Conservation (phyloP, 2,113 vertebrate species). For the Sula dactylatra region DNA sequence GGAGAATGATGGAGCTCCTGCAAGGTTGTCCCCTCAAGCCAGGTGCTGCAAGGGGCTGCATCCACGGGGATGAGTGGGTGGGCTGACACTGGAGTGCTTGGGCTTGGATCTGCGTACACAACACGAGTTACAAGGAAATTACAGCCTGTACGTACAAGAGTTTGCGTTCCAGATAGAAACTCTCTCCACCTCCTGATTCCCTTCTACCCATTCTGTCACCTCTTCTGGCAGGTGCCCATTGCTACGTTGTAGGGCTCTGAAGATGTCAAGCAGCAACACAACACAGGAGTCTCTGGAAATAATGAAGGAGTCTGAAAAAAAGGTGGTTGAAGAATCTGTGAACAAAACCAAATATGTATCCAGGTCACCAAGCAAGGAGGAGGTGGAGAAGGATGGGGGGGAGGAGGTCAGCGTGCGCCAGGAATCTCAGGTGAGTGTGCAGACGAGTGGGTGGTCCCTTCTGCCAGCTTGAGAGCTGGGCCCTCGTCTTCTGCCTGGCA, state of each 20-base stretch:
- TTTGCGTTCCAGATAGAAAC: background rate
- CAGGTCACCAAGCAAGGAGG: constrained; percentile 81
- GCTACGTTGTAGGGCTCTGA: constrained; percentile 44
- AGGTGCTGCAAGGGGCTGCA: background rate
- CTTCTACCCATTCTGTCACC: background rate
- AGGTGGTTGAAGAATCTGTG: constrained; percentile 80
- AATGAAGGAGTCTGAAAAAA: constrained; percentile 85
- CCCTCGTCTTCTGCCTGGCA: background rate
- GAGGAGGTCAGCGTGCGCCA: constrained; percentile 75
- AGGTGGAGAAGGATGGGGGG: constrained; percentile 73
- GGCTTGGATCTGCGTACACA: background rate
- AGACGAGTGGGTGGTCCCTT: background rate
- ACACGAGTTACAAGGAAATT: background rate
- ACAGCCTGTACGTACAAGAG: accelerated
- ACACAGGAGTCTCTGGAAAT: constrained; percentile 81
- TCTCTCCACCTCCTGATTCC: background rate
- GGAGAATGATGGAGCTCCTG: background rate
- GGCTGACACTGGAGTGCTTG: background rate
- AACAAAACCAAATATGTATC: constrained; percentile 78
- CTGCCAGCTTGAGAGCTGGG: background rate
- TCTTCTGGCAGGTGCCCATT: constrained; percentile 60
- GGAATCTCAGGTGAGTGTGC: constrained; percentile 75
- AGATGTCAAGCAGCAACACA: constrained; percentile 83
- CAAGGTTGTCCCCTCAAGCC: accelerated
- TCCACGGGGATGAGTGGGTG: background rate